Evolutionary conservation across 2,797 vertebrate genomes (phyloP).

Genomic region (Hylomyscus alleni): DNA sequence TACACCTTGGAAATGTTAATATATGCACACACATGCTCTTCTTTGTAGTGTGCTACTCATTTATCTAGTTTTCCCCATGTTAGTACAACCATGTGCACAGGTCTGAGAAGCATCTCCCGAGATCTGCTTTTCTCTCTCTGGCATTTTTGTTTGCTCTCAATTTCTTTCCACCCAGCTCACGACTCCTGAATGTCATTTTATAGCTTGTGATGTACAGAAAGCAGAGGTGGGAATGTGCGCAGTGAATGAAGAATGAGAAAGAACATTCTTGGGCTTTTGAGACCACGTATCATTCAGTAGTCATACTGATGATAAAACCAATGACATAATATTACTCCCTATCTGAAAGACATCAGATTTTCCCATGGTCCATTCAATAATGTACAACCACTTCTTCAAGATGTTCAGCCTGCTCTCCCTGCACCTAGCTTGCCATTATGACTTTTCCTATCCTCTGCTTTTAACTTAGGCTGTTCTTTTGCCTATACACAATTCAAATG

Average conservation of each 20-base stretch:
- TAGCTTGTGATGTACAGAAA: background rate
- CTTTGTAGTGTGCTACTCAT: constrained; percentile 87
- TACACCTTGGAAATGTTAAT: constrained; percentile 90
- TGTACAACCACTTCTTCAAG: background rate
- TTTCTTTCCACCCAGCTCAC: background rate
- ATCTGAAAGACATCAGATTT: background rate
- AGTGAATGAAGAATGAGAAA: constrained; percentile 11
- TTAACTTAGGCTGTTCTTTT: background rate
- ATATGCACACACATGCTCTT: constrained; percentile 91
- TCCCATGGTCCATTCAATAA: background rate
- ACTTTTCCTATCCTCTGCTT: background rate
- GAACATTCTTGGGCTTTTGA: background rate
- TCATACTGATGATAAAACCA: background rate
- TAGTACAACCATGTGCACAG: constrained; percentile 63
- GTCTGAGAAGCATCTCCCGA: constrained; percentile 72
- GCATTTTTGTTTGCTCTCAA: background rate
- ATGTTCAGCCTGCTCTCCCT: background rate
- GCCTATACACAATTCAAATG: background rate
- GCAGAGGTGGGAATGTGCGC: background rate
- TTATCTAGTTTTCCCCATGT: constrained; percentile 86
- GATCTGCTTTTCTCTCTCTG: constrained; percentile 41
- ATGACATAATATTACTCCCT: background rate
- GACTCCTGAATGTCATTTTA: constrained; percentile 38
- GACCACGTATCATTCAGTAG: rapidly evolving
- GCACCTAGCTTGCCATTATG: rapidly evolving